Base-by-base conservation (phyloP, 2,888 invertebrate genomes). In the Coremacera marginata region DNA sequence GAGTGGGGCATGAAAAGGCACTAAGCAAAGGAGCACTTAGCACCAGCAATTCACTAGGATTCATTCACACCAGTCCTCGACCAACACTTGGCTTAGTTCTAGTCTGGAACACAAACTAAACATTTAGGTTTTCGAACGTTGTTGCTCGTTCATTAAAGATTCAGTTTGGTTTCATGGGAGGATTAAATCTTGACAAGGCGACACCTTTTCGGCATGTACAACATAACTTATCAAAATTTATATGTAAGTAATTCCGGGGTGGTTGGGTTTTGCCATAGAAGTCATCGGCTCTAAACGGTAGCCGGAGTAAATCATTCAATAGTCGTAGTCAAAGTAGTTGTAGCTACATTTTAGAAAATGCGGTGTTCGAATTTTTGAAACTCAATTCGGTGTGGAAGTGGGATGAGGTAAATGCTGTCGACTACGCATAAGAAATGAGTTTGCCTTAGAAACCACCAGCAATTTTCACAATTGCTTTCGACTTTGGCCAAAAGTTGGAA, bases 141-240 rank as follows among this genome's bases (percentile, higher is more conserved):
- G 76, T 80, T 83, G 78, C 75, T 81, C 80, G 63, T 81, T 83
- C 86, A 86, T 86, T 86, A 86, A 84, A 84, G 82, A 86, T 86
- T 84, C 86, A 84, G 84, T 84, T 83, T 80, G 83, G 82, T 83
- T 86, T 82, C 86, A 81, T 76, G 83, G 83, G 82, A 85, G 86
- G 82, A 83, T 86, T 86, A 84, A 85, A 84, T 85, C 84, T 82
- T 83, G 84, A 82, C 81, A 81, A 75, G 79, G 75, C 78, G 82
- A 81, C 79, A 80, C 79, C 77, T 77, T 67, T 77, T 79, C 72
- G 78, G 77, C 80, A 76, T 81, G 80, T 82, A 80, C 81, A 84
- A 84, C 84, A 86, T 84, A 81, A 85, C 86, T 85, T 86, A 57
- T 79, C 80, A 81, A 75, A 81, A 84, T 82, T 82, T 83, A 82